Evolutionary conservation across 2,113 vertebrate genomes (phyloP).

Genomic region (Cochlearius cochlearius): DNA sequence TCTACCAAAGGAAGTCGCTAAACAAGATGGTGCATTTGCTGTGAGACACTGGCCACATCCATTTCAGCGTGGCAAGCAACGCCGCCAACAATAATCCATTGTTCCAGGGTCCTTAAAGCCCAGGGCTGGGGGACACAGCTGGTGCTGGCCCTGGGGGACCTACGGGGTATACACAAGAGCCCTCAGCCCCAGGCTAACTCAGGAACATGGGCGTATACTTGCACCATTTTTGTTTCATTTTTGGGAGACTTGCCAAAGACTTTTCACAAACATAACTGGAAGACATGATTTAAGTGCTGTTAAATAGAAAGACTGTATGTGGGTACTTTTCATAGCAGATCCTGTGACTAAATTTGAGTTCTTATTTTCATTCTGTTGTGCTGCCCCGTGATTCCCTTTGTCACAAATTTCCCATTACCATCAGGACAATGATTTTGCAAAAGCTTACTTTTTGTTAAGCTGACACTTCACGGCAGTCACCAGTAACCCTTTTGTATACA

Average conservation of each 20-base stretch:
- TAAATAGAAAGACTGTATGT: background rate
- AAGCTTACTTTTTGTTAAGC: background rate
- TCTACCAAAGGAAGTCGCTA: background rate
- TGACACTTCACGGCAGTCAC: background rate
- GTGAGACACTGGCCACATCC: background rate
- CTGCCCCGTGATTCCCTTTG: background rate
- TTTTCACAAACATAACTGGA: background rate
- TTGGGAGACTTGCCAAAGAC: background rate
- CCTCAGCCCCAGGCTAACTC: background rate
- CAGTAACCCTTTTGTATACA: background rate
- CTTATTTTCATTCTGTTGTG: background rate
- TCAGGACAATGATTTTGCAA: background rate
- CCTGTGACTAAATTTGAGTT: background rate
- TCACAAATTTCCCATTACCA: background rate
- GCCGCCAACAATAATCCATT: background rate
- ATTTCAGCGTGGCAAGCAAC: rapidly evolving
- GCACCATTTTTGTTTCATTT: background rate
- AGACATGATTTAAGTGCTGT: background rate
- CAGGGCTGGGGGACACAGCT: background rate
- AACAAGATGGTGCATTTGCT: background rate
- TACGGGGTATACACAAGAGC: background rate
- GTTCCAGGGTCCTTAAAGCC: background rate
- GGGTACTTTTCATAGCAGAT: background rate
- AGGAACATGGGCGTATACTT: background rate
- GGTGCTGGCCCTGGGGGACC: background rate